These are phyloP conservation scores for Silurus aristotelis DNA, from an alignment of 2,797 vertebrate genomes.

Conservation along the genomic window DNA sequence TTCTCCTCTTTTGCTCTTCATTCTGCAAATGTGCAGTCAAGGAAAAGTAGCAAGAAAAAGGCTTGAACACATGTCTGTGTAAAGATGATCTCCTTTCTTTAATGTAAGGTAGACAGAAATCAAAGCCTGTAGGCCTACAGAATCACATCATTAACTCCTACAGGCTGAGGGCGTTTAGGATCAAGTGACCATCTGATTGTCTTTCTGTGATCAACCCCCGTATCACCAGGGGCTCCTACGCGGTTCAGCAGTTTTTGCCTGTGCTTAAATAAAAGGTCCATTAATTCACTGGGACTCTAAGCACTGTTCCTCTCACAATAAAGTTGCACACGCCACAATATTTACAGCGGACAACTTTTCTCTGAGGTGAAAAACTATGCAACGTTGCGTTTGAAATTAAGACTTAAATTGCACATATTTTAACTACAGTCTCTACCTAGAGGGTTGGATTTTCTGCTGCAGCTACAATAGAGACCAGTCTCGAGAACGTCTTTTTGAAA, in stretches of 20 bases:
- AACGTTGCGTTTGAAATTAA: background rate
- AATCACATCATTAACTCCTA: conserved; percentile 38
- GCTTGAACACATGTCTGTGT: background rate
- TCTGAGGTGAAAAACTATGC: background rate
- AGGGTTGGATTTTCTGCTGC: background rate
- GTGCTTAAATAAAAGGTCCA: conserved; percentile 34
- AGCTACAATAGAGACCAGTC: conserved; percentile 9
- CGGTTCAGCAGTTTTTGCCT: background rate
- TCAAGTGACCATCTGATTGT: conserved; percentile 37
- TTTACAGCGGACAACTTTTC: conserved; percentile 3
- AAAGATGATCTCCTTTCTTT: background rate
- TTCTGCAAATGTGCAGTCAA: background rate
- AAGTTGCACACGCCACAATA: background rate
- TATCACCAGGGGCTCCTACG: background rate
- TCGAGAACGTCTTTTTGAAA: conserved; percentile 5
- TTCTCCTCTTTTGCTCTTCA: conserved; percentile 1
- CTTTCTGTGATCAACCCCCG: conserved; percentile 11
- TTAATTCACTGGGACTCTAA: conserved; percentile 22
- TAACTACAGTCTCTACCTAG: background rate
- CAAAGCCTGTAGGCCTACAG: background rate
- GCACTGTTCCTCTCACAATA: background rate
- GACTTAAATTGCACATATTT: conserved; percentile 16
- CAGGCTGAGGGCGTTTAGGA: conserved; percentile 35
- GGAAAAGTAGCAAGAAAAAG: background rate
- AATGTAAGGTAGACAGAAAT: background rate